These are phyloP conservation scores for Pantelozetes paolii DNA, from an alignment of 2,888 invertebrate genomes.

Conservation along the genomic window DNA sequence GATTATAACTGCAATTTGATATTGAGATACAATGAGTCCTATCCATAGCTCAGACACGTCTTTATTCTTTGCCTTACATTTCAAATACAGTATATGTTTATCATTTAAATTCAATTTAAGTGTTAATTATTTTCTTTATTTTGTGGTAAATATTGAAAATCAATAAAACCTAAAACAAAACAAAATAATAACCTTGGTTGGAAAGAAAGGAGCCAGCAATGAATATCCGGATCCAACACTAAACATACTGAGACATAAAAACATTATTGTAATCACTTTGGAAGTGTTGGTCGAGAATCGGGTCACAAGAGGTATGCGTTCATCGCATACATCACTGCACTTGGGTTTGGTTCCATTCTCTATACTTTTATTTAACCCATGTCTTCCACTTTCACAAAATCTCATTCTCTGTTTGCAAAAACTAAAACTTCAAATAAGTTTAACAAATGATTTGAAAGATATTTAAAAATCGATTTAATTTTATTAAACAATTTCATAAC, in stretches of 20 bases:
- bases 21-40: background rate
- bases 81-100: background rate
- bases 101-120: background rate
- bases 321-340: background rate
- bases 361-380: background rate
- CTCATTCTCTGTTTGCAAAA: background rate
- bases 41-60: background rate
- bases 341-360: background rate
- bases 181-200: background rate
- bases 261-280: background rate
- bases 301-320: background rate
- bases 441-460: background rate
- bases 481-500: constrained; percentile 2
- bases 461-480: background rate
- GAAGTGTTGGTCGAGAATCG: background rate
- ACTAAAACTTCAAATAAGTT: background rate
- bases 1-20: background rate
- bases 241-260: background rate
- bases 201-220: background rate
- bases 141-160: no score
- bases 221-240: background rate
- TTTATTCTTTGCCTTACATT: background rate
- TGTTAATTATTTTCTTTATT: background rate
- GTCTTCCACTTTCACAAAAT: background rate
- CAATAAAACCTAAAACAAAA: no score